These are phyloP conservation scores for Apoderus coryli DNA, from an alignment of 2,888 invertebrate genomes.

Conservation along the genomic window DNA sequence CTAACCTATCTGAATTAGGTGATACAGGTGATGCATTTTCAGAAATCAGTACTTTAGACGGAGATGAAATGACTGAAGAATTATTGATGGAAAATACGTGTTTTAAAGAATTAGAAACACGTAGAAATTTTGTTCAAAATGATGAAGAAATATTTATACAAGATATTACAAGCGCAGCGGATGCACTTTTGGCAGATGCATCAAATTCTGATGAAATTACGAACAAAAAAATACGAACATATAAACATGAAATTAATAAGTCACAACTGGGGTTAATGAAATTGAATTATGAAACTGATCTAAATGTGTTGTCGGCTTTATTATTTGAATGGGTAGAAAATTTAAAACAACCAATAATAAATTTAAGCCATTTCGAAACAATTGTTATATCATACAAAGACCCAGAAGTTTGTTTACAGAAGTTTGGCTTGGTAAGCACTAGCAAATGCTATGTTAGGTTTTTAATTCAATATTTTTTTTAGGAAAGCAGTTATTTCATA, in stretches of 20 bases:
- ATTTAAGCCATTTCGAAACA: constrained; percentile 48
- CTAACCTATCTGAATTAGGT: constrained; percentile 26
- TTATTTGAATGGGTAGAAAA: constrained; percentile 67
- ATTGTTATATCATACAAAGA: constrained; percentile 48
- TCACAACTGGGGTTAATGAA: constrained; percentile 49
- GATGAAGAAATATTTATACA: constrained; percentile 22
- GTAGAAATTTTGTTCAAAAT: constrained; percentile 26
- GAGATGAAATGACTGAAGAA: constrained; percentile 36
- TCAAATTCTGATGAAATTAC: constrained; percentile 40
- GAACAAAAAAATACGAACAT: constrained; percentile 37
- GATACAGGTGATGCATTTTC: constrained; percentile 24
- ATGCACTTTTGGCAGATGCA: constrained; percentile 46
- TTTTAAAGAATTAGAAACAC: constrained; percentile 38
- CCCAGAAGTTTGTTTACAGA: constrained; percentile 44
- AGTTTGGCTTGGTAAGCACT: constrained; percentile 40
- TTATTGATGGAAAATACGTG: constrained; percentile 36
- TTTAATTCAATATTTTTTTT: constrained; percentile 22
- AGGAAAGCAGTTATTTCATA: constrained; percentile 52
- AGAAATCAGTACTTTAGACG: constrained; percentile 27
- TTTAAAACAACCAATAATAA: constrained; percentile 51
- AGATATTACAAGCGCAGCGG: constrained; percentile 25
- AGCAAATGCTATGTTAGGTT: constrained; percentile 1
- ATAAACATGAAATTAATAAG: constrained; percentile 50
- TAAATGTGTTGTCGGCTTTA: constrained; percentile 46
- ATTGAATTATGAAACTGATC: constrained; percentile 47